Evolutionary conservation across 2,888 invertebrate species (phyloP), one percentile per base, ranked within the genome.

Genomic region (Tetragnatha montana): DNA sequence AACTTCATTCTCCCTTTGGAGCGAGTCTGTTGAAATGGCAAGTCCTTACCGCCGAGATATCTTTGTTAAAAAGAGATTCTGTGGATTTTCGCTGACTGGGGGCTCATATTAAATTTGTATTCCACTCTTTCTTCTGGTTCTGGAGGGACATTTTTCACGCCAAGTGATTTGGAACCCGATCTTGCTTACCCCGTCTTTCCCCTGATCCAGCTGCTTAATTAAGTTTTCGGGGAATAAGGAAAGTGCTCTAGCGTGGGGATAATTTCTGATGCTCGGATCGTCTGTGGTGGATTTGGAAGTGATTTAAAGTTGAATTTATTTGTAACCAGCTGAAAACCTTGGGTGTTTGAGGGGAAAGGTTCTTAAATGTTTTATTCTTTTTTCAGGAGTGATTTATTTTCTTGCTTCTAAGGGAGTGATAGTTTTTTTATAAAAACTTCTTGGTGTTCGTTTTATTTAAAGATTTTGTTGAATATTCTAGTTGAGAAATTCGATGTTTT

Each of bases 71-170:
- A 81, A 71, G 22, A 50, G 22, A 14, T 1, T 73, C 21, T 12
- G 21, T 8, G 70, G 71, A 81, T 76, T 76, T 81, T 35, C 35
- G 81, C 81, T 81, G 81, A 81, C 81, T 17, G 69, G 22, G n/a
- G 80, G 22, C 69, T 81, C 81, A 47, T 73, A 81, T 81, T 71
- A 71, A 73, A 81, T 81, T 69, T 73, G 50, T 21, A 21, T 51
- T 21, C 50, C 17, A 12, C 60, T 60, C 10, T 60, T 60, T 17
- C 60, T 60, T 60, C 60, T 60, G 12, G 60, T 60, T 14, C 6
- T 60, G 60, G 60, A 60, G 17, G 0, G 60, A 60, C 60, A 10
- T 60, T 60, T 60, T 60, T 60, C 12, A 60, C 6, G 60, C 4
- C 17, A 60, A 60, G 60, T 60, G 60, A 60, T 60, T 60, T 60